phyloP scores from a whole-genome alignment of 1,140 invertebrate species.

The Drusus annulatus region DNA sequence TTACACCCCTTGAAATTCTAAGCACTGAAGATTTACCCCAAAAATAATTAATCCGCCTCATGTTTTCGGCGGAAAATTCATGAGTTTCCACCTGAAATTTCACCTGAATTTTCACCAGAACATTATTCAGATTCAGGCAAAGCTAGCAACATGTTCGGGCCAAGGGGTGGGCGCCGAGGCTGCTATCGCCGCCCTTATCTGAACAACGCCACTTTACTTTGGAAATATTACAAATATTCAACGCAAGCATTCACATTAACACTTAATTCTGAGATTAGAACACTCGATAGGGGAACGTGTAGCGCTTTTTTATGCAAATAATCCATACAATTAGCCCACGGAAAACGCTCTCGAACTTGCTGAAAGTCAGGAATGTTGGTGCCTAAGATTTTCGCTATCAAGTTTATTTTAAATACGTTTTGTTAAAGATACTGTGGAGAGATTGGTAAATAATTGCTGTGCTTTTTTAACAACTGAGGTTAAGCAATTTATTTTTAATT shows the following conservation, averaged over 20 bases:
- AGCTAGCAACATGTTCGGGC: neutral
- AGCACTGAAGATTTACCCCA: neutral
- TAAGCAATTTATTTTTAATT: too few species aligned
- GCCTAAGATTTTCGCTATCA: neutral
- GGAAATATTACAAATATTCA: slow-evolving; percentile 54
- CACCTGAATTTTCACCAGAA: neutral
- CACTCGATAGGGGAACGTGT: slow-evolving; percentile 43
- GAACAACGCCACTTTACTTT: slow-evolving; percentile 42
- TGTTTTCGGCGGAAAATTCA: too few species aligned
- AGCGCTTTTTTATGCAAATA: slow-evolving; percentile 55
- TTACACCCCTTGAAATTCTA: neutral
- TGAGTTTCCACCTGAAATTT: too few species aligned
- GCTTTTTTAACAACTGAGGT: too few species aligned
- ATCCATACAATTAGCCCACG: slow-evolving; percentile 50
- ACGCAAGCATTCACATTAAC: slow-evolving; percentile 57
- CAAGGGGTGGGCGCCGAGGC: neutral
- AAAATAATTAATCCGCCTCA: too few species aligned
- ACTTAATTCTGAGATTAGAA: slow-evolving; percentile 53
- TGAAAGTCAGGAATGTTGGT: neutral
- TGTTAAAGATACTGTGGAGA: neutral
- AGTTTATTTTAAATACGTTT: neutral
- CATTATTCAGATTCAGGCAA: slow-evolving; percentile 1
- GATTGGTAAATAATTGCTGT: neutral
- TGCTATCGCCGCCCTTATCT: slow-evolving; percentile 42
- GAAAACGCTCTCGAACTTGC: slow-evolving; percentile 8